Evolutionary conservation across 1,140 invertebrate genomes (phyloP), one percentile per base, ranked within the genome.

Genomic region (Ceratina calcarata): DNA sequence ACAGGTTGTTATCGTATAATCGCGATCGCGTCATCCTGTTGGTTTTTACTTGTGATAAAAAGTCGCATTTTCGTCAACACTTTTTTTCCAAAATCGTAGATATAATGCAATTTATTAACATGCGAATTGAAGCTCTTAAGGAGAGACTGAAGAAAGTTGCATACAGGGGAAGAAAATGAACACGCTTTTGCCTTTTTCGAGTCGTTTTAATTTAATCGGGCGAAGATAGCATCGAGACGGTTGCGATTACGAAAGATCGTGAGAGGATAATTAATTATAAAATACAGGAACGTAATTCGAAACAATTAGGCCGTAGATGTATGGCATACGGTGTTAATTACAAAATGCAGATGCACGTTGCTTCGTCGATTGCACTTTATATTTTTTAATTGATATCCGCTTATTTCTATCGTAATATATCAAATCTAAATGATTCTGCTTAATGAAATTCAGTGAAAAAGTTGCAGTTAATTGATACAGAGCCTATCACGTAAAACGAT

Each of bases 1-100:
- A 57, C 62, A 20, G n/a, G 16, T 8, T 16, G 53, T 4, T 58
- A 67, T 57, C 73, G 20, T 57, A 45, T 49, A 45, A 58, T 22
- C 61, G 24, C 16, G 57, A 82, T 70, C 66, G 60, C 81, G 64
- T 75, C 53, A 51, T 22, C 65, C 37, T 69, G 57, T 45, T 72
- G 65, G 16, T 71, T 78, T 53, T 64, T 37, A 55, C 20, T 24
- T n/a, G 49, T 7, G 57, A 60, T 10, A 49, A 45, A 51, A n/a
- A 45, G 16, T 45, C 1, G 27, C 3, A 24, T 53, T 20, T 20
- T 16, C 27, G 2, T 37, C 7, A 45, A 45, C 37, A 45, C 37
- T 2, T 45, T 45, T 45, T 45, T 45, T 45, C 37, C 37, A 8
- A 45, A 45, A 32, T 22, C 13, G 57, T 10, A 6, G n/a, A 4